Conservation (phyloP, 2,113 vertebrate genomes). For the Poicephalus gulielmi region DNA sequence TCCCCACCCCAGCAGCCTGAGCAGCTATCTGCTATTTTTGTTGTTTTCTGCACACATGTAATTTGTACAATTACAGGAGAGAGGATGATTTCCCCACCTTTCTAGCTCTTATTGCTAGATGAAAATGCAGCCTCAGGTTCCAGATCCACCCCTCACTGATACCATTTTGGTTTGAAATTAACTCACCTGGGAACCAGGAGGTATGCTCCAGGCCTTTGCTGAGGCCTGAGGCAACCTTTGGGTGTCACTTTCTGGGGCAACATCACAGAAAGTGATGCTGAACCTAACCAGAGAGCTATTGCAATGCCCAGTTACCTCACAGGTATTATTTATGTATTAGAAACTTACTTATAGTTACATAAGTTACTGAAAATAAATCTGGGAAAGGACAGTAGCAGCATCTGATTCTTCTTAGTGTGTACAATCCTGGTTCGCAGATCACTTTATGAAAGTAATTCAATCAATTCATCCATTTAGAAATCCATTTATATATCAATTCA, state of each 20-base stretch:
- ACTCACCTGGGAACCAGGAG: not conserved
- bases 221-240: not conserved
- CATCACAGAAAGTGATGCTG: not conserved
- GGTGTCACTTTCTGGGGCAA: not conserved
- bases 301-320: not conserved
- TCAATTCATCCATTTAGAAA: not conserved
- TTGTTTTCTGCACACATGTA: not conserved
- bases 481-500: not conserved
- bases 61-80: not conserved
- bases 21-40: not conserved
- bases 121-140: not conserved
- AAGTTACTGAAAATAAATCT: not conserved
- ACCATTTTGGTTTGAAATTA: not conserved
- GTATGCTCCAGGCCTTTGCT: not conserved
- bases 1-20: rapidly evolving
- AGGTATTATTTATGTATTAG: not conserved
- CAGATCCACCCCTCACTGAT: not conserved
- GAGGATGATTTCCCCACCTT: not conserved
- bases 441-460: not conserved
- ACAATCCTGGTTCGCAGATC: not conserved
- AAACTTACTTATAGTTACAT: not conserved
- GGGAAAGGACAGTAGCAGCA: not conserved
- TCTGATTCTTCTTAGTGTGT: not conserved
- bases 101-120: not conserved
- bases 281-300: not conserved